These are phyloP conservation scores for Scaeva pyrastri DNA, from an alignment of 2,888 invertebrate species.

Conservation along the genomic window DNA sequence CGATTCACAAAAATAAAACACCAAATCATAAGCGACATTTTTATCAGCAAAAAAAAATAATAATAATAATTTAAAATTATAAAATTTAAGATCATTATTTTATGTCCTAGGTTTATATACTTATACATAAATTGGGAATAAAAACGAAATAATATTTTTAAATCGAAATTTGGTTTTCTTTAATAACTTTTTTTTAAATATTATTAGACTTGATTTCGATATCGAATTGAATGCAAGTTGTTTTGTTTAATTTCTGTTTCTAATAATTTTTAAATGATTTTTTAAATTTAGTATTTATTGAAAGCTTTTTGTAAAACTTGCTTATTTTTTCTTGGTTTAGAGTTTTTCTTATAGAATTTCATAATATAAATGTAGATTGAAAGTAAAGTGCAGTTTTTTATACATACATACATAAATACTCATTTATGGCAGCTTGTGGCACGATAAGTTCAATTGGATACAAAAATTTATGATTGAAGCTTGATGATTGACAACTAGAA, in stretches of 20 bases:
- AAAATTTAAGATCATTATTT: slow-evolving; percentile 17
- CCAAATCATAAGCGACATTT: background rate
- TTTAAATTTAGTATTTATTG: no score
- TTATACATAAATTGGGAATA: slow-evolving; percentile 26
- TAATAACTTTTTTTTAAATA: background rate
- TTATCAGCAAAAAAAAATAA: background rate
- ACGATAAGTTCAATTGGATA: slow-evolving; percentile 2
- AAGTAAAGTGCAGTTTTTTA: no score
- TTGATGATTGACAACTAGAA: no score
- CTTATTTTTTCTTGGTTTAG: background rate
- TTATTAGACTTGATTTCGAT: background rate
- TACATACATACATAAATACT: no score
- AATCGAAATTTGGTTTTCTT: slow-evolving; percentile 34
- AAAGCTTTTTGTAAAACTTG: slow-evolving; percentile 1
- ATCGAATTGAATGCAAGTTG: slow-evolving; percentile 18
- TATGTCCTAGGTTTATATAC: slow-evolving; percentile 17
- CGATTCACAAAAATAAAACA: background rate
- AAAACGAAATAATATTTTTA: slow-evolving; percentile 29
- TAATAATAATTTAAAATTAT: background rate
- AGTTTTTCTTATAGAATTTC: background rate
- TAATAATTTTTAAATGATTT: background rate
- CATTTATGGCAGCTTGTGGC: slow-evolving; percentile 31
- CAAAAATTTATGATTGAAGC: background rate
- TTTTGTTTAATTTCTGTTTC: background rate
- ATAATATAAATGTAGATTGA: background rate